Base-by-base conservation (phyloP, 2,113 vertebrate species). In the Rhinolophus ferrumequinum region DNA sequence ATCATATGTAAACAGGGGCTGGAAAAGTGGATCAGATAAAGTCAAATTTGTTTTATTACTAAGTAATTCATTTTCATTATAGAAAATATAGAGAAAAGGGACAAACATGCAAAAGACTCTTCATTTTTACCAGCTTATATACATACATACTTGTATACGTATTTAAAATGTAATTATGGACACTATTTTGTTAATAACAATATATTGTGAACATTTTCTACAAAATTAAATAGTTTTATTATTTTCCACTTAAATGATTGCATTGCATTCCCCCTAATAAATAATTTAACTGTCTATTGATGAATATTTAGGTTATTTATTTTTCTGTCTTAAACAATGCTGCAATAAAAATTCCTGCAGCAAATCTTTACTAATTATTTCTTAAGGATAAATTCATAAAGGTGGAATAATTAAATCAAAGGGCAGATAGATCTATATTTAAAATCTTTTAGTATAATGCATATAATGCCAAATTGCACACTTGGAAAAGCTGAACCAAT, bases 191-290 rank as follows among this genome's bases (percentile, higher is more conserved):
- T 54, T 81, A 89, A 33, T 66, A 81, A 52, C 24, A 66, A 75
- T 50, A 76, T 24, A 69, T 64, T 88, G 5, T 62, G 50, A 87
- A 38, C 12, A 66, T 85, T 92, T 95, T 35, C 28, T 86, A 50
- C 67, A 88, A 52, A 82, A 86, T 88, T 84, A 62, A 88, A n/a
- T 83, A 47, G 13, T 88, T 73, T 96, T 47, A 94, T 38, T 86
- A 64, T 33, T 83, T 92, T 75, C 33, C 73, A 86, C 50, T 64
- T 83, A 93, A 75, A 79, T 73, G 21, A n/a, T 62, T 88, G 7
- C 30, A n/a, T 62, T 81, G 3, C 54, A 72, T 35, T 93, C n/a
- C 50, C 95, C 44, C 26, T 86, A 28, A 41, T 86, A 82, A 94
- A 72, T 94, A 94, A 93, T 66, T 89, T 72, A 90, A 50, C 14